These are phyloP conservation scores for Cheilosia scutellata DNA, from an alignment of 2,888 invertebrate genomes.

Conservation along the genomic window DNA sequence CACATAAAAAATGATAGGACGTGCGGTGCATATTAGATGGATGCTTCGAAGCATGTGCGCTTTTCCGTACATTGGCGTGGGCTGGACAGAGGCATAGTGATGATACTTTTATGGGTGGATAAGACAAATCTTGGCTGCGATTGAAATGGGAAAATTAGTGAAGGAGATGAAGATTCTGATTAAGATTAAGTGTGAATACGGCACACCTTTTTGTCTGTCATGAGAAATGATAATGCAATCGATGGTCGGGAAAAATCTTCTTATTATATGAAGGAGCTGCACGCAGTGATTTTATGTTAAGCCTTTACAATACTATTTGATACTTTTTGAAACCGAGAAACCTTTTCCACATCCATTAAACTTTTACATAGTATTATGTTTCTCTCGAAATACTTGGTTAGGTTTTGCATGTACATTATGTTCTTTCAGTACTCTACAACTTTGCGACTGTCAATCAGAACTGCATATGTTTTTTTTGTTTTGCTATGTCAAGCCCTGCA, in stretches of 20 bases:
- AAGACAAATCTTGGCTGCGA: slow-evolving; percentile 68
- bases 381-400: no score
- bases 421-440: no score
- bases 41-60: slow-evolving; percentile 50
- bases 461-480: no score
- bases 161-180: slow-evolving; percentile 65
- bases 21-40: slow-evolving; percentile 66
- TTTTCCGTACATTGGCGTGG: slow-evolving; percentile 29
- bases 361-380: no score
- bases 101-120: slow-evolving; percentile 65
- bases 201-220: slow-evolving; percentile 41
- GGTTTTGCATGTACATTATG: no score
- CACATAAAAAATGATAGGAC: slow-evolving; percentile 63
- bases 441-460: no score
- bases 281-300: slow-evolving; percentile 1
- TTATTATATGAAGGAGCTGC: slow-evolving; percentile 38
- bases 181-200: slow-evolving; percentile 65
- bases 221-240: slow-evolving; percentile 2
- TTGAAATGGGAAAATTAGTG: slow-evolving; percentile 68
- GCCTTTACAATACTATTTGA: background rate
- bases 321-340: no score
- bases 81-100: slow-evolving; percentile 57
- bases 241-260: slow-evolving; percentile 30
- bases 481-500: no score
- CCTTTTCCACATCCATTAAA: no score